Evolutionary conservation across 2,797 vertebrate genomes (phyloP).

Genomic region (Pangasius djambal): DNA sequence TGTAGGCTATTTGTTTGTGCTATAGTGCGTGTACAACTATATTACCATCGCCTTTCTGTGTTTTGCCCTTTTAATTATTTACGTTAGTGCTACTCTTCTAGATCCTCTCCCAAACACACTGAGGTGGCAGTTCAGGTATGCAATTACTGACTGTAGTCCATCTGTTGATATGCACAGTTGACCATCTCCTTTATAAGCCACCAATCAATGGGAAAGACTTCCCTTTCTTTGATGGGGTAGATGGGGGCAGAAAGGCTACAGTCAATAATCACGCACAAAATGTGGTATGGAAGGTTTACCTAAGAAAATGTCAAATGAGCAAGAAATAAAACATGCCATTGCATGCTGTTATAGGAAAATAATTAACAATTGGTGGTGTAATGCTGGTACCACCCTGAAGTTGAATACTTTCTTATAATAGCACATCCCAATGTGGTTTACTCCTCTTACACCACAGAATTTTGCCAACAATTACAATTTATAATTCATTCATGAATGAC

Average conservation of each 20-base stretch:
- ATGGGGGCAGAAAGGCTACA: neutral
- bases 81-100: neutral
- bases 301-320: neutral
- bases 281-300: neutral
- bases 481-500: neutral
- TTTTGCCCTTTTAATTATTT: neutral
- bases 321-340: neutral
- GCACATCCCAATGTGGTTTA: neutral
- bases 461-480: neutral
- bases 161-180: neutral
- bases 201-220: neutral
- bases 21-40: neutral
- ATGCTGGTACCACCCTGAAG: neutral
- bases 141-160: neutral
- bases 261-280: neutral
- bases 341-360: neutral
- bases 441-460: neutral
- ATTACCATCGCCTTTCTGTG: neutral
- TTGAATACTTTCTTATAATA: neutral
- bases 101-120: neutral
- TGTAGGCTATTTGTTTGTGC: neutral
- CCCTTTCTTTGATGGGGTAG: neutral
- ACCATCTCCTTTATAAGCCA: neutral
- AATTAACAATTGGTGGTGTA: neutral
- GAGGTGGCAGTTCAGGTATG: neutral